Base-by-base conservation (phyloP, 2,113 vertebrate genomes). In the Zosterops japonicus region DNA sequence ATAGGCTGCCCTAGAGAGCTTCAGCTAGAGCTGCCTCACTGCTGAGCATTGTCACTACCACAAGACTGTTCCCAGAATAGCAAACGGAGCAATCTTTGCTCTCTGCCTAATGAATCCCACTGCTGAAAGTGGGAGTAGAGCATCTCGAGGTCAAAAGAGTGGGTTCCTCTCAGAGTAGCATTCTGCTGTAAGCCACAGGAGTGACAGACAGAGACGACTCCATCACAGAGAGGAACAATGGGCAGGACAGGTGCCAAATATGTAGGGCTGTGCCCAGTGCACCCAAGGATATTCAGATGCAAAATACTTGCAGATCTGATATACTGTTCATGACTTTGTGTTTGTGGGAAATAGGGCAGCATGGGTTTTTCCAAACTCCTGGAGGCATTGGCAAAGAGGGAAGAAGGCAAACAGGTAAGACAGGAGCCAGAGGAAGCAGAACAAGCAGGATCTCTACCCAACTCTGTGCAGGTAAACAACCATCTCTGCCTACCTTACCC, bases 21-120 rank as follows among this genome's bases (percentile, higher is more conserved):
- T 90, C 76, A 90, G 86, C 81, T 78, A 84, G 60, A 94, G 63
- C 92, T 44, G 90, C 76, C 83, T 96, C 70, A 64, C 50, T 83
- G 59, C 90, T 68, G 79, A 2, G 27, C 76, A 27, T 53, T 18
- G 5, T 94, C 89, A 78, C 72, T 92, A 89, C 89, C 86, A 94
- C 76, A 83, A 94, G 71, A 47, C 83, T 93, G 89, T 78, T 94
- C 95, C 95, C 89, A 96, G 89, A 97, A 97, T 94, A 97, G 95
- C 94, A 95, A 95, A 93, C 83, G 92, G 92, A 97, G 65, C 70
- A 94, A 87, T 72, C 92, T 83, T 72, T 92, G 69, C 94, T 63
- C 82, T 93, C 87, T 53, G 85, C 67, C 72, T 95, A 93, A 94
- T 85, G 87, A 95, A 94, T 92, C 79, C 83, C 75, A 80, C 90